Conservation (phyloP, 2,797 vertebrate species). For the Monodelphis domestica region DNA sequence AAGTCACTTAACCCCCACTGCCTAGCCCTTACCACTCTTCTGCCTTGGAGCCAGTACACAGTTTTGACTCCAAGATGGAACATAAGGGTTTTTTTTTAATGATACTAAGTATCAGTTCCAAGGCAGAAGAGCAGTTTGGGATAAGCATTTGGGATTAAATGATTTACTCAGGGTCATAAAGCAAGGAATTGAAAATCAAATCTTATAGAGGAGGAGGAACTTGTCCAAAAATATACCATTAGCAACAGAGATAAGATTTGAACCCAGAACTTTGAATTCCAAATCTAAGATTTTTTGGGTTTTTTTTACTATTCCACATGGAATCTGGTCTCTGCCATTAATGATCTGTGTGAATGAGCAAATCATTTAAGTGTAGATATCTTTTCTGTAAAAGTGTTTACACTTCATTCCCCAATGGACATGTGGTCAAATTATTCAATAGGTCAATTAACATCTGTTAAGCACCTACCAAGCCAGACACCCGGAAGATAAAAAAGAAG, state of each 20-base stretch:
- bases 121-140: too few relatives aligned
- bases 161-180: too few relatives aligned
- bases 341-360: not conserved
- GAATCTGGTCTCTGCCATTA: not conserved
- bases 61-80: too few relatives aligned
- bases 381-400: not conserved
- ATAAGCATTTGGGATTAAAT: too few relatives aligned
- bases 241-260: not conserved
- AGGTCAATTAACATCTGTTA: not conserved
- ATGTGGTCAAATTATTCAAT: not conserved
- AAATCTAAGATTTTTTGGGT: not conserved
- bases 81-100: too few relatives aligned
- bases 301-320: not conserved
- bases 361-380: not conserved
- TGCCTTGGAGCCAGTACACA: too few relatives aligned
- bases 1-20: too few relatives aligned
- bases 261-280: not conserved
- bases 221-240: not conserved
- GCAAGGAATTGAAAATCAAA: too few relatives aligned
- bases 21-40: too few relatives aligned
- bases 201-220: not conserved
- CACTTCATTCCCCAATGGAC: not conserved
- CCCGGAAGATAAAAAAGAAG: not conserved
- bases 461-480: not conserved
- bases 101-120: too few relatives aligned